A percentile compares a stretch with the other conserved stretches of the same genome.
These are phyloP conservation scores for Eupithecia subumbrata DNA, from an alignment of 2,888 invertebrate genomes.

Conservation along the genomic window DNA sequence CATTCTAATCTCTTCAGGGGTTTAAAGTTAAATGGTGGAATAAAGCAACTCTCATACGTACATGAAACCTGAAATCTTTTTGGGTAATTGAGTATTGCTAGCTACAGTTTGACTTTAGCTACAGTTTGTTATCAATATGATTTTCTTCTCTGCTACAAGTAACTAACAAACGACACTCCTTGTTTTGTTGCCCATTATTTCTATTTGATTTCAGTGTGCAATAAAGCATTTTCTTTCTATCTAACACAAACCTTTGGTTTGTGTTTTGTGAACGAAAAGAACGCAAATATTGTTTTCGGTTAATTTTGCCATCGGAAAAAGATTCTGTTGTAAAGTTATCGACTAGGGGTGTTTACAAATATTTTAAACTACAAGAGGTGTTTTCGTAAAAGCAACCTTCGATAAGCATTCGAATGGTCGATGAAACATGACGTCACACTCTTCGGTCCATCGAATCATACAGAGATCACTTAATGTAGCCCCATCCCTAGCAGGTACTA, in stretches of 20 bases:
- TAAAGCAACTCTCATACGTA: not conserved
- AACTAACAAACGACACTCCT: not conserved
- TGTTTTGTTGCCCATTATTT: not conserved
- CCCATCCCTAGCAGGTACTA: slow-evolving; percentile 49
- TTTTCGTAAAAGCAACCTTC: not conserved
- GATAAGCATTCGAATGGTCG: not conserved
- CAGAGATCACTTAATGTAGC: not conserved
- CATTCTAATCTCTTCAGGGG: not conserved
- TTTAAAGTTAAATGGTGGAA: not conserved
- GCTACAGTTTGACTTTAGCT: too few relatives aligned
- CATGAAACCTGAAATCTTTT: not conserved
- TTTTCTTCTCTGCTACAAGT: not conserved
- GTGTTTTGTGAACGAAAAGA: too few relatives aligned
- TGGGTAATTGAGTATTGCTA: too few relatives aligned
- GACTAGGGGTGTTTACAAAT: not conserved
- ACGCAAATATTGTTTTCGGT: not conserved
- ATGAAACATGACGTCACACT: not conserved
- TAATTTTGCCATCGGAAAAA: not conserved
- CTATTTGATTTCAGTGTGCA: not conserved
- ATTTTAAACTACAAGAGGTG: not conserved
- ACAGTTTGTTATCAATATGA: not conserved
- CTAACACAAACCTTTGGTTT: too few relatives aligned
- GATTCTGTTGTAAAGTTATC: not conserved
- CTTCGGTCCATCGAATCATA: not conserved
- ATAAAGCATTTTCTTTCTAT: not conserved